Conservation (phyloP, 2,797 vertebrate species). For the Lates japonicus region DNA sequence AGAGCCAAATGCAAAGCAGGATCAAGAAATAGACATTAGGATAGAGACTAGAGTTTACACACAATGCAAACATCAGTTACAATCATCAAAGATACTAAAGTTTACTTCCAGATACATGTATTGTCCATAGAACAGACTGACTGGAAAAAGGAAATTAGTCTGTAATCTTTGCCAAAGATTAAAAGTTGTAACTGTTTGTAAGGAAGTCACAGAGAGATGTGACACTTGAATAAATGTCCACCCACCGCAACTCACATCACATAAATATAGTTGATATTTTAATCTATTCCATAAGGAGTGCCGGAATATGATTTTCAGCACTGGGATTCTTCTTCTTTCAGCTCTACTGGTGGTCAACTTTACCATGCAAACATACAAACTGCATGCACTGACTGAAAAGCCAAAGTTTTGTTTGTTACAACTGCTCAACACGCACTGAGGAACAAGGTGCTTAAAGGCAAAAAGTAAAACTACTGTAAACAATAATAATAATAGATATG, state of each 20-base stretch:
- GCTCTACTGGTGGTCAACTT: background rate
- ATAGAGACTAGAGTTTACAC: conserved; percentile 9
- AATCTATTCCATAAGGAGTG: conserved; percentile 56
- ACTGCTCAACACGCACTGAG: too few species aligned
- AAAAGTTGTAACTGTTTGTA: conserved; percentile 28
- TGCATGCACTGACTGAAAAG: background rate
- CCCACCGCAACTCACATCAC: conserved; percentile 34
- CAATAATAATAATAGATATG: too few species aligned
- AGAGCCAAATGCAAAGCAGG: background rate
- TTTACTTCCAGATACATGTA: conserved; percentile 11
- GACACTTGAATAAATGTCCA: conserved; percentile 50
- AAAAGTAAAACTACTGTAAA: too few species aligned
- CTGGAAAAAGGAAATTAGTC: background rate
- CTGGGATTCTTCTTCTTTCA: too few species aligned
- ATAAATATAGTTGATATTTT: conserved; percentile 52
- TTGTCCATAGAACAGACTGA: conserved; percentile 2
- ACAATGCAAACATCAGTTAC: conserved; percentile 17
- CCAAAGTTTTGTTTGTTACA: background rate
- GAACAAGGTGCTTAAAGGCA: too few species aligned
- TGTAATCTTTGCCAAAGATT: conserved; percentile 39
- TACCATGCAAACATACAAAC: background rate
- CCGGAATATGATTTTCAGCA: conserved; percentile 30
- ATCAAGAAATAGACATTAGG: conserved; percentile 17
- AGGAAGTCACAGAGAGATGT: conserved; percentile 38
- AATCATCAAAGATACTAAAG: conserved; percentile 30